Evolutionary conservation across 2,113 vertebrate genomes (phyloP).

Genomic region (Pterocles gutturalis): DNA sequence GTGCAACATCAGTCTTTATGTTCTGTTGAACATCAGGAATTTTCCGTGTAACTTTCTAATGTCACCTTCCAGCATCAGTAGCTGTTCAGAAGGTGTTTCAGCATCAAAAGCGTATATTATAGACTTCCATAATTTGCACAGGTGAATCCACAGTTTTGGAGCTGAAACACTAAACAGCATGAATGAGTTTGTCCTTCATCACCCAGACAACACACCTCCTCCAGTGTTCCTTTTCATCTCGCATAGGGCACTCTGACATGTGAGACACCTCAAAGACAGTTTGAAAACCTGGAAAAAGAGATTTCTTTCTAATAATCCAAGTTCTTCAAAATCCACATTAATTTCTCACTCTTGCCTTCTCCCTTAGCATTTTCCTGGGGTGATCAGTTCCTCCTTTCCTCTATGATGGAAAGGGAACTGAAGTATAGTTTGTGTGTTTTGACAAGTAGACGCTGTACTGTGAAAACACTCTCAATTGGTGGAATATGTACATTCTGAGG

Average conservation of each 20-base stretch:
- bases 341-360: neutral
- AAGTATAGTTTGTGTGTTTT: neutral
- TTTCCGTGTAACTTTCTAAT: neutral
- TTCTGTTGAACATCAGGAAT: neutral
- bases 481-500: neutral
- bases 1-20: rapidly evolving
- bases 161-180: neutral
- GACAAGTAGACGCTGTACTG: neutral
- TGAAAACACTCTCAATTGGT: neutral
- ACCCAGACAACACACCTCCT: neutral
- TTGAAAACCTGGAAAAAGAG: neutral
- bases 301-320: neutral
- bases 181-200: neutral
- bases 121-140: neutral
- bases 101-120: neutral
- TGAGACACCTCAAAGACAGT: neutral
- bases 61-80: neutral
- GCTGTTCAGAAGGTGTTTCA: neutral
- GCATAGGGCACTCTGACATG: neutral
- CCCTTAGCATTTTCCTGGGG: neutral
- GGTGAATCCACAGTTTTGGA: neutral
- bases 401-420: neutral
- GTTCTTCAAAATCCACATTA: neutral
- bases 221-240: neutral
- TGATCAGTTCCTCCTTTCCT: neutral